Conservation (phyloP, 1,140 invertebrate genomes). For the Planococcus citri region DNA sequence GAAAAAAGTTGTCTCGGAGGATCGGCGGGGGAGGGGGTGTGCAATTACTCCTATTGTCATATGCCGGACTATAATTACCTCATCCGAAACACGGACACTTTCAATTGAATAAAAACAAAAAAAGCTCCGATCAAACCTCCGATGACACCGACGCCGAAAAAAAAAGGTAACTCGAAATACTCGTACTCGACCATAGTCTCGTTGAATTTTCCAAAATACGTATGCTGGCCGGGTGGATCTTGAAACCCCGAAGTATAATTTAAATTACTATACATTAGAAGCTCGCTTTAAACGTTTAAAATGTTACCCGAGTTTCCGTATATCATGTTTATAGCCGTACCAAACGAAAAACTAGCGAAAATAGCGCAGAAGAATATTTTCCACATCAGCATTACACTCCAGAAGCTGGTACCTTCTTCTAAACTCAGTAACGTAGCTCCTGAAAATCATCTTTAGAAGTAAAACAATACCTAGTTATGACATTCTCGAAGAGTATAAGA, state of each 20-base stretch:
- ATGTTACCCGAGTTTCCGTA: neutral
- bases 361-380: slow-evolving; percentile 95
- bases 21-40: no score
- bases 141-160: slow-evolving; percentile 75
- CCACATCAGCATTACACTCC: slow-evolving; percentile 95
- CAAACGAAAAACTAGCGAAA: slow-evolving; percentile 90
- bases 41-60: no score
- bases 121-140: slow-evolving; percentile 85
- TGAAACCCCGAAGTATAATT: neutral
- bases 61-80: no score
- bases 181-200: slow-evolving; percentile 64
- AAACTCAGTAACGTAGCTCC: slow-evolving; percentile 93
- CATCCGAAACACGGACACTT: slow-evolving; percentile 75
- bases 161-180: slow-evolving; percentile 83
- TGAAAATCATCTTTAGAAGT: slow-evolving; percentile 38
- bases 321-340: slow-evolving; percentile 33
- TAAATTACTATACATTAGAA: no score
- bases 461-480: neutral
- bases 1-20: no score
- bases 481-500: neutral
- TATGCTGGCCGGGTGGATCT: neutral
- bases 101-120: slow-evolving; percentile 88
- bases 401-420: slow-evolving; percentile 97
- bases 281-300: neutral
- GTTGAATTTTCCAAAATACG: slow-evolving; percentile 93